Percentiles rank a stretch among this genome's conserved stretches.
phyloP scores from a whole-genome alignment of 2,113 vertebrate genomes.

The Blennius ocellaris region DNA sequence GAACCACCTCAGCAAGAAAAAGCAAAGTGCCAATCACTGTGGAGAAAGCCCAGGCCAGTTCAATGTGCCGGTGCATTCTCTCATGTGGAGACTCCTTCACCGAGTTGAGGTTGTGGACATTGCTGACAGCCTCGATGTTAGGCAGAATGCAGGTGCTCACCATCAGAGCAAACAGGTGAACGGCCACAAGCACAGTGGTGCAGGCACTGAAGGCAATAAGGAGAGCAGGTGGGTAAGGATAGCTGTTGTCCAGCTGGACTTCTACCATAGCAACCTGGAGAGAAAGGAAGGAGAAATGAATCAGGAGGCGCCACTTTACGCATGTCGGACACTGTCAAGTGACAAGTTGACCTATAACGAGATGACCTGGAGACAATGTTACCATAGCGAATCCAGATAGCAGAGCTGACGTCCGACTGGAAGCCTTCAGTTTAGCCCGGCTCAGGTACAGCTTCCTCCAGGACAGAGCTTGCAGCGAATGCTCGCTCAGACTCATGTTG shows the following conservation, averaged over 20 bases:
- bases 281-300: neutral
- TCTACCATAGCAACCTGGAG: conserved; percentile 97
- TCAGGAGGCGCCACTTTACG: conserved; percentile 6
- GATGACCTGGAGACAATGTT: conserved; percentile 3
- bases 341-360: neutral
- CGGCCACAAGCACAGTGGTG: conserved; percentile 95
- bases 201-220: conserved; percentile 98
- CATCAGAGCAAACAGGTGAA: conserved; percentile 97
- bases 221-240: conserved; percentile 92
- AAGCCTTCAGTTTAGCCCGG: conserved; percentile 97
- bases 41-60: conserved; percentile 98
- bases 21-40: conserved; percentile 96
- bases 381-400: conserved; percentile 99
- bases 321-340: conserved; percentile 71
- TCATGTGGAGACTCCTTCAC: conserved; percentile 97
- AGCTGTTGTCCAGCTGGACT: conserved; percentile 96
- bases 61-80: conserved; percentile 97
- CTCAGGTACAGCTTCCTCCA: conserved; percentile 98
- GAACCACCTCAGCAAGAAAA: conserved; percentile 95
- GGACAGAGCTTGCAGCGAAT: conserved; percentile 95
- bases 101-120: conserved; percentile 99
- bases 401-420: conserved; percentile 95
- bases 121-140: conserved; percentile 97
- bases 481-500: conserved; percentile 87
- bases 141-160: conserved; percentile 99